Conservation (phyloP, 1,140 invertebrate genomes). For the Scaptomyza pallida region DNA sequence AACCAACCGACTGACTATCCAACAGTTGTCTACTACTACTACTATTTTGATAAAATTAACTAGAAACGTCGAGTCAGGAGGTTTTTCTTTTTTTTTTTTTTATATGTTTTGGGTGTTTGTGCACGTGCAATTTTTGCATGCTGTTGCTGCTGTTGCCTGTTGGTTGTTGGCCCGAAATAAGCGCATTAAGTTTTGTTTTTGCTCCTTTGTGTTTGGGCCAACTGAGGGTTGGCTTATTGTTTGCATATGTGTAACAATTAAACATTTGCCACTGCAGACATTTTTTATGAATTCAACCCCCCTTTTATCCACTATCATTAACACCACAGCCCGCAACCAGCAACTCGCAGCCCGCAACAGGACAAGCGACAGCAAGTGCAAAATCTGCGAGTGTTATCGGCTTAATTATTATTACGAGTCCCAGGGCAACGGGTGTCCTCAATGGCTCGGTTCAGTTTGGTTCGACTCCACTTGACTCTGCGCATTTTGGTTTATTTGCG, state of each 20-base stretch:
- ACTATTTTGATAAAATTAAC: constrained; percentile 60
- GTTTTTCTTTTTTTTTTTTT: too few species aligned
- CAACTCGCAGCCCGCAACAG: constrained; percentile 2
- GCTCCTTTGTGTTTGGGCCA: not conserved
- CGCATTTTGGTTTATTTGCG: constrained; percentile 55
- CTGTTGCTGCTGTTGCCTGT: constrained; percentile 50
- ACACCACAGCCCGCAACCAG: constrained; percentile 45
- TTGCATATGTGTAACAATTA: constrained; percentile 83
- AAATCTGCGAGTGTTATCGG: constrained; percentile 80
- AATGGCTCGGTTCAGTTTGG: constrained; percentile 16
- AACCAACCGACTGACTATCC: not conserved
- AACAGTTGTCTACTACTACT: constrained; percentile 42
- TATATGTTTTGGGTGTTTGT: constrained; percentile 32
- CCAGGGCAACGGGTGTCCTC: constrained; percentile 63
- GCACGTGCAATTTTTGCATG: constrained; percentile 77
- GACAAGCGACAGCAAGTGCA: constrained; percentile 65
- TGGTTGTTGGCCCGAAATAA: constrained; percentile 58
- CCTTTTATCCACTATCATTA: constrained; percentile 54
- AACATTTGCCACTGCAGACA: constrained; percentile 70
- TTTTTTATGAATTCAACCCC: constrained; percentile 62
- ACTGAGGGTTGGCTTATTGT: constrained; percentile 65
- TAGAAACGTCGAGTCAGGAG: constrained; percentile 65
- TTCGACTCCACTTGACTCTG: constrained; percentile 23
- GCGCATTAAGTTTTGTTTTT: constrained; percentile 68
- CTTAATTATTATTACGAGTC: constrained; percentile 81